Evolutionary conservation across 2,888 invertebrate species (phyloP), one percentile per base, ranked within the genome.

Genomic region (Trichogramma evanescens): DNA sequence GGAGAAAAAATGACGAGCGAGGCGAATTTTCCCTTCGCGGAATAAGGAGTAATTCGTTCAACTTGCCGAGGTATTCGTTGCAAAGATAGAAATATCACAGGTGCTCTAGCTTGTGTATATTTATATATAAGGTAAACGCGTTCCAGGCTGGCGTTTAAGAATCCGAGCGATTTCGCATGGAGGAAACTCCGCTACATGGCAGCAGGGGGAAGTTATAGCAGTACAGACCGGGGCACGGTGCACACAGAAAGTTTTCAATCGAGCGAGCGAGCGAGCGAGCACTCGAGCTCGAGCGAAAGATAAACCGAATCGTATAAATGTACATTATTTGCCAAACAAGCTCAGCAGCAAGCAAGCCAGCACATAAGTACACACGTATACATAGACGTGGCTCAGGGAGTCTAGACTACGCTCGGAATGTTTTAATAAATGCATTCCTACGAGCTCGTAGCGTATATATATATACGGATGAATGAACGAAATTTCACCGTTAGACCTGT

Each of bases 401-500:
- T 62, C 66, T 64, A 59, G 60, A 63, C 57, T 67, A 68, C 69
- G 68, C 68, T 62, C 54, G 70, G 68, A 68, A 68, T 68, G 70
- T 66, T 69, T 68, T 68, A 69, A 67, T 69, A 69, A 69, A 68
- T 69, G 66, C 68, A 69, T 69, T 69, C 69, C 69, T 67, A 26
- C 26, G 26, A 1, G 26, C 26, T 26, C 26, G 26, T 26, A 26
- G 26, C 26, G 26, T 26, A 26, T 26, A 26, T 26, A 26, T 26
- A 26, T 26, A 26, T 3, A 26, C 26, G 26, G 66, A 65, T 66
- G 66, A 67, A 68, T 66, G 68, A 67, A 67, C 64, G 64, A 66
- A 68, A 67, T 70, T 69, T 71, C 70, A 64, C 71, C 72, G 70
- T 65, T 67, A 67, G 65, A 44, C 38, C 45, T 9, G 6, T 5